Percentiles rank a stretch among this genome's conserved stretches.
phyloP scores from a whole-genome alignment of 2,113 vertebrate genomes.

The Accipiter cooperii region DNA sequence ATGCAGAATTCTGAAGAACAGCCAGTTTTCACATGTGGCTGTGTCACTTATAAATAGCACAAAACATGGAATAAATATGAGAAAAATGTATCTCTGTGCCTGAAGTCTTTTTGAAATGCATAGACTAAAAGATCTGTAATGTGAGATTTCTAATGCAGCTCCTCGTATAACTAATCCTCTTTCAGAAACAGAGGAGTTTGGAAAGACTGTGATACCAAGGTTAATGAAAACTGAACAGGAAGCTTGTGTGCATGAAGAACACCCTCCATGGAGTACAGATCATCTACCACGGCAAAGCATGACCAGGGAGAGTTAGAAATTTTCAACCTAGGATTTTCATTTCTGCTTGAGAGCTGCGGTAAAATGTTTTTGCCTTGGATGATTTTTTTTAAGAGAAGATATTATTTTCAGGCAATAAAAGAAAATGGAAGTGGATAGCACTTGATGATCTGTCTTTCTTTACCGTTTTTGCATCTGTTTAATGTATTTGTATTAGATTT shows the following conservation, averaged over 20 bases:
- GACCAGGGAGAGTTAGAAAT: not conserved
- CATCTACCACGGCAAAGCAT: not conserved
- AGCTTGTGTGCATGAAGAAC: fast-evolving
- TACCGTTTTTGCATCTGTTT: not conserved
- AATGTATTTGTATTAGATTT: not conserved
- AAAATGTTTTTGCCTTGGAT: not conserved
- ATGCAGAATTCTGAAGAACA: not conserved
- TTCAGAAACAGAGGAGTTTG: not conserved
- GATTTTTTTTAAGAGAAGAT: not conserved
- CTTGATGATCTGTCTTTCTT: not conserved
- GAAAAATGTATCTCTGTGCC: not conserved
- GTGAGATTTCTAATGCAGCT: not conserved
- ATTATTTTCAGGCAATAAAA: not conserved
- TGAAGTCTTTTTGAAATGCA: not conserved
- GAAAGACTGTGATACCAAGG: not conserved
- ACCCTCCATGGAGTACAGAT: not conserved
- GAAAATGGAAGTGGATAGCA: not conserved
- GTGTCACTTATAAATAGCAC: not conserved
- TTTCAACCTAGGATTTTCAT: not conserved
- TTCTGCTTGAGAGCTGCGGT: not conserved
- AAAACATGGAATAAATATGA: not conserved
- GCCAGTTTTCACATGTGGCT: not conserved
- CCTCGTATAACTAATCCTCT: not conserved
- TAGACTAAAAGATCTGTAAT: not conserved
- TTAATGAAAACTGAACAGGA: not conserved